A percentile compares a stretch with the other conserved stretches of the same genome.
phyloP scores from a whole-genome alignment of 2,888 invertebrate genomes.

The Oxyscelio sp. region DNA sequence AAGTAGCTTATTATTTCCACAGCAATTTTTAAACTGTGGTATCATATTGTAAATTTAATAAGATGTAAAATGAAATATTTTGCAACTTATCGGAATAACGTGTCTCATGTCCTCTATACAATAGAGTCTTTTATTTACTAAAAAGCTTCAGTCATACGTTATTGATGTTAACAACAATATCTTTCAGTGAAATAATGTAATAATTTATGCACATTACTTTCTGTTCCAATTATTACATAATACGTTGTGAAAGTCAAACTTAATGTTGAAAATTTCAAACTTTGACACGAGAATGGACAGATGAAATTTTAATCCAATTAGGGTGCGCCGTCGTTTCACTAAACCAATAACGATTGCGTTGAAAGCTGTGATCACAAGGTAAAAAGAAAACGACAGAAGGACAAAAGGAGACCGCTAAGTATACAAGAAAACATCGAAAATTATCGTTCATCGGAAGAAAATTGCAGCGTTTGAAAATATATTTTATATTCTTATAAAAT shows the following conservation, averaged over 20 bases:
- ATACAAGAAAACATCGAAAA: neutral
- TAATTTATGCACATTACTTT: conserved; percentile 15
- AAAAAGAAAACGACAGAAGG: conserved; percentile 2
- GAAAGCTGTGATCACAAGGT: conserved; percentile 33
- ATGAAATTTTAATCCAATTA: conserved; percentile 80
- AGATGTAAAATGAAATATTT: too few species aligned
- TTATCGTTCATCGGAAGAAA: conserved; percentile 5
- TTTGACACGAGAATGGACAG: conserved; percentile 59
- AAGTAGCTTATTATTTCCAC: too few species aligned
- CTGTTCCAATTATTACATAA: conserved; percentile 56
- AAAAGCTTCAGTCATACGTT: too few species aligned
- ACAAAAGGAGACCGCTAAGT: conserved; percentile 2
- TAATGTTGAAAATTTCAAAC: conserved; percentile 47
- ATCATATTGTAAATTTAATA: too few species aligned
- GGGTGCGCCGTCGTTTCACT: conserved; percentile 62
- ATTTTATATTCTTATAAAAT: too few species aligned
- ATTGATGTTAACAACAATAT: conserved; percentile 6
- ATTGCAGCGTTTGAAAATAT: too few species aligned
- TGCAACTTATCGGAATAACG: too few species aligned
- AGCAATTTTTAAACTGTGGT: too few species aligned
- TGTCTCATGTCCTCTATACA: too few species aligned
- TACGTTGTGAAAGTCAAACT: conserved; percentile 54
- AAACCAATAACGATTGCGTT: conserved; percentile 74
- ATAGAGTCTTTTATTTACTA: too few species aligned
- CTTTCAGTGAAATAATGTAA: too few species aligned